phyloP scores from a whole-genome alignment of 1,140 invertebrate genomes.

The Lineus longissimus region DNA sequence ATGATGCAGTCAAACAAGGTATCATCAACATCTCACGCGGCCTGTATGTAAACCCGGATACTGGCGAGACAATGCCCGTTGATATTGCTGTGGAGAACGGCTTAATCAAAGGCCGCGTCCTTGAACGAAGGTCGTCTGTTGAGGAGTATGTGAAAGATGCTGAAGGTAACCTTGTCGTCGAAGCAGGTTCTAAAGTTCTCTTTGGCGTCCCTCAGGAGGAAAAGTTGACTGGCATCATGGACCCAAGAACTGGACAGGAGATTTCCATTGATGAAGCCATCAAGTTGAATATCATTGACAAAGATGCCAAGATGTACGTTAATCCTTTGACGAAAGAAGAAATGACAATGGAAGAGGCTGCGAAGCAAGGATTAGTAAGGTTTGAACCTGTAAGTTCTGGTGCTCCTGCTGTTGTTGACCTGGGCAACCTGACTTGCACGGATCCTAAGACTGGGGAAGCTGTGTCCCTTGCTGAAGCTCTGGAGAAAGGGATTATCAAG shows the following conservation, averaged over 20 bases:
- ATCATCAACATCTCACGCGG: constrained; percentile 51
- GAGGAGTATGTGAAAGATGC: constrained; percentile 1
- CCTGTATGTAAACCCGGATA: constrained; percentile 67
- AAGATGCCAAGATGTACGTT: constrained; percentile 60
- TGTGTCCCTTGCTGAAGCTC: constrained; percentile 69
- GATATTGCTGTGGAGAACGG: constrained; percentile 74
- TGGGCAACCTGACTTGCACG: constrained; percentile 22
- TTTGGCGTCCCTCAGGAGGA: no score
- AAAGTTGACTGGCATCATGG: constrained; percentile 55
- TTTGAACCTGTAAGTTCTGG: no score
- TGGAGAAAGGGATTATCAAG: constrained; percentile 66
- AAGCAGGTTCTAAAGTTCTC: not conserved
- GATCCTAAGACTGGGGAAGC: constrained; percentile 65
- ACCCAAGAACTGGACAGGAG: constrained; percentile 72
- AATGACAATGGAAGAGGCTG: constrained; percentile 45
- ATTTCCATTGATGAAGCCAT: not conserved
- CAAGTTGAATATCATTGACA: not conserved
- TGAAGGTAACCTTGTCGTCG: not conserved
- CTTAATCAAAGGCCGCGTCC: constrained; percentile 57
- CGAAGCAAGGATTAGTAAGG: no score
- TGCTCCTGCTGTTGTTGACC: constrained; percentile 3
- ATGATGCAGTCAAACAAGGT: constrained; percentile 36
- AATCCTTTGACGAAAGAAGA: constrained; percentile 64
- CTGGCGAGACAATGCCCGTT: constrained; percentile 67
- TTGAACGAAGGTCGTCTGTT: not conserved